Evolutionary conservation across 2,888 invertebrate genomes (phyloP), one percentile per base, ranked within the genome.

Genomic region (Lithosia quadra): DNA sequence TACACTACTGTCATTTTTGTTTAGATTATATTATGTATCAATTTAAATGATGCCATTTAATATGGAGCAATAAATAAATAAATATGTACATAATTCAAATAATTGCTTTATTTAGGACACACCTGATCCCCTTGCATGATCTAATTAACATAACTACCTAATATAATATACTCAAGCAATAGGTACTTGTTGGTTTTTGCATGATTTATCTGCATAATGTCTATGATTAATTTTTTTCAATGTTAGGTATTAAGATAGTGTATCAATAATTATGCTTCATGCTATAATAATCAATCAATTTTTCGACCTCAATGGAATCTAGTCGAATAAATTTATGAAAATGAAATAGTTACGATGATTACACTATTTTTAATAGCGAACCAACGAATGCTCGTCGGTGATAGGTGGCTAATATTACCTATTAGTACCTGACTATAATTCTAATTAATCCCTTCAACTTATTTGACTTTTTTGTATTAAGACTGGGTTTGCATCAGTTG

Each of bases 31-130:
- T 49, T 36, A 56, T 36, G 63, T 64, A 63, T 49, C 43, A 55
- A 55, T 53, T 65, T 39, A 58, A 24, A 63, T 43, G 34, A 69
- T 21, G 36, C n/a, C 67, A 71, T 66, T 75, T 72, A 68, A 57
- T 68, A 69, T 63, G 71, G 59, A 64, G 63, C 39, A 68, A 63
- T 74, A 83, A 81, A 83, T 80, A 74, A 73, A 77, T 81, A 83
- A 80, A 77, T 83, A 84, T 78, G 68, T 80, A 81, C 78, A 79
- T 85, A 81, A 76, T 72, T 72, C 63, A 72, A 73, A 49, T 84
- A 82, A 84, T 84, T 78, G 76, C 84, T 82, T 80, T 84, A 84
- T 85, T 85, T 84, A 81, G 80, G 73, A 58, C 69, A 74, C 70
- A 70, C 73, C 61, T 68, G 67, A 72, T 71, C 62, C 33, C 55